Evolutionary conservation across 2,113 vertebrate species (phyloP).

Genomic region (Hippocampus comes): DNA sequence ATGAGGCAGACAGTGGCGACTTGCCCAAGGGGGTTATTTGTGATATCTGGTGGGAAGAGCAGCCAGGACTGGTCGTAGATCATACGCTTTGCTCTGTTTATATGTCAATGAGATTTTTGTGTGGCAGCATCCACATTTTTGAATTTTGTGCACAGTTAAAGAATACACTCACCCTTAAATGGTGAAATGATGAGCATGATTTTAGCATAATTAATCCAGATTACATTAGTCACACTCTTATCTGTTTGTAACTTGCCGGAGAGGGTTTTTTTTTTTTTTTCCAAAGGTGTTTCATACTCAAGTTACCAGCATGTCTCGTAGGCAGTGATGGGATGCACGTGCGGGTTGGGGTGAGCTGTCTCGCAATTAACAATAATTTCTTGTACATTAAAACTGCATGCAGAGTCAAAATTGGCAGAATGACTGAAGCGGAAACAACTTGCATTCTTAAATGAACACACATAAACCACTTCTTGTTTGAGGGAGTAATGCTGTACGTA

Average conservation of each 20-base stretch:
- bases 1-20: slow-evolving; percentile 63
- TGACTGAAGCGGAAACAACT: no score
- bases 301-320: not conserved
- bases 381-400: not conserved
- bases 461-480: no score
- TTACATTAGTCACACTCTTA: slow-evolving; percentile 1
- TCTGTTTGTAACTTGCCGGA: not conserved
- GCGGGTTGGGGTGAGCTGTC: not conserved
- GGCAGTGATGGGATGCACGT: not conserved
- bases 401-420: not conserved
- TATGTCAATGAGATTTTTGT: not conserved
- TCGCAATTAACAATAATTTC: not conserved
- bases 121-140: no score
- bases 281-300: not conserved
- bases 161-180: not conserved
- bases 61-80: slow-evolving; percentile 34
- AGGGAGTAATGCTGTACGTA: no score
- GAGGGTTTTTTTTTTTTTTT: no score
- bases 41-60: slow-evolving; percentile 40
- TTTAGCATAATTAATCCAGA: not conserved
- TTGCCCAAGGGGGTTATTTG: slow-evolving; percentile 59
- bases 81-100: slow-evolving; percentile 7
- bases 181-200: not conserved
- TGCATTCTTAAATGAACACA: no score
- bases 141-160: not conserved